Evolutionary conservation across 2,888 invertebrate genomes (phyloP), one percentile per base, ranked within the genome.

Genomic region (Caenorhabditis panamensis): DNA sequence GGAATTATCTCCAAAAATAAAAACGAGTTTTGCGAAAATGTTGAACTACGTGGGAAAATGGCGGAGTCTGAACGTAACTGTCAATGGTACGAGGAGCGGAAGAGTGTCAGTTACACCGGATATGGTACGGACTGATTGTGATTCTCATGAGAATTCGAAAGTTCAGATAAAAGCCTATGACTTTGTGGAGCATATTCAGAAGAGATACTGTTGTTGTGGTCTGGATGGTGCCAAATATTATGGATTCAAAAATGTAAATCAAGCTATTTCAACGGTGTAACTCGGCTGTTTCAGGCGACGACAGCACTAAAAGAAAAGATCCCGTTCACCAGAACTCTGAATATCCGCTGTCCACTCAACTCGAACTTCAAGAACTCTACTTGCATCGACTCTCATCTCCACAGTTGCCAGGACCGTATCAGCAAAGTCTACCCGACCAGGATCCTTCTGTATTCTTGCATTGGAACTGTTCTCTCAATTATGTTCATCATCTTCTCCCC

Each of bases 191-290:
- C 59, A 61, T 16, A 54, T 66, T 31, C 75, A 75, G 44, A 66
- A 41, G n/a, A 24, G 75, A 53, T 75, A 75, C n/a, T 75, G 75
- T 47, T 75, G 75, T 53, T 75, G 75, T 53, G 75, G 75, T 26
- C n/a, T 66, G 28, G 59, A 36, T 53, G 75, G 75, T n/a, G 53
- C 44, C 11, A 0, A 4, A 0, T 59, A 61, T 31, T 75, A 75
- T 18, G 75, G 75, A 16, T 75, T 75, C n/a, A 2, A 41, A 3
- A 66, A 75, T 54, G 75, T 61, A 26, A 6, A 41, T 6, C 41
- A 41, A 31, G 26, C 3, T 28, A 13, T n/a, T 64, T 18, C 22
- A 1, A 18, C 16, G 11, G 44, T 11, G 2, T 51, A 9, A 1
- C 8, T 24, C 4, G 26, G 11, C 1, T 11, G 2, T 44, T 69